These are phyloP conservation scores for Epistrophe eligans DNA, from an alignment of 2,888 invertebrate genomes.

Conservation along the genomic window DNA sequence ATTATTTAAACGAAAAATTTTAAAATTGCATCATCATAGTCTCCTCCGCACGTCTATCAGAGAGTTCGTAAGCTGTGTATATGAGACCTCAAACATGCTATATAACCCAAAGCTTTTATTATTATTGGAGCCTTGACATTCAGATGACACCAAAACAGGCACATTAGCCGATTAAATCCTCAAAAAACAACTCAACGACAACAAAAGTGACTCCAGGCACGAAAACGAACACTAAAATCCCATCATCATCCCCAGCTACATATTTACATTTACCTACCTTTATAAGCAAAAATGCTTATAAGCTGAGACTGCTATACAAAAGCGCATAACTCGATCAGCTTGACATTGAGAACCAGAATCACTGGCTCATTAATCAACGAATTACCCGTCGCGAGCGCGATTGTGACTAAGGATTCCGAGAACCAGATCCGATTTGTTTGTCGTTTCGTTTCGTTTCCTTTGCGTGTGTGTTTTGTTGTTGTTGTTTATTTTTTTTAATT, in stretches of 20 bases:
- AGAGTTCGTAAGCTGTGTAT: not conserved
- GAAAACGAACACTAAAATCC: constrained; percentile 47
- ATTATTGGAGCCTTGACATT: constrained; percentile 64
- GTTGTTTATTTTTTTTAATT: constrained; percentile 33
- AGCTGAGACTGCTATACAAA: constrained; percentile 44
- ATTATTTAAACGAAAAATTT: constrained; percentile 6
- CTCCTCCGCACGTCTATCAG: constrained; percentile 65
- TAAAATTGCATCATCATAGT: constrained; percentile 65
- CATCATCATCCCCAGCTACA: constrained; percentile 33
- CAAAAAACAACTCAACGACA: constrained; percentile 65
- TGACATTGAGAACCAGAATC: constrained; percentile 76
- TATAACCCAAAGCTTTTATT: constrained; percentile 14
- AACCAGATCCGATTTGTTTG: constrained; percentile 74
- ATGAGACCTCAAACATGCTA: too few species aligned
- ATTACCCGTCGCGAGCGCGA: constrained; percentile 73
- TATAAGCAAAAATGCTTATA: constrained; percentile 12
- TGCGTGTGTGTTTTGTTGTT: constrained; percentile 54
- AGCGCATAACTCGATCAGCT: constrained; percentile 73
- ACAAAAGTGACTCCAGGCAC: constrained; percentile 41
- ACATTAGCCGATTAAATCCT: constrained; percentile 70
- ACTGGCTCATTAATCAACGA: constrained; percentile 75
- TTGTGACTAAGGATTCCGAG: constrained; percentile 75
- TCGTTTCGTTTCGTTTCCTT: constrained; percentile 45
- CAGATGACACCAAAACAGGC: constrained; percentile 71
- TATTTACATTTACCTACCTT: not conserved